These are phyloP conservation scores for Hipposideros armiger DNA, from an alignment of 2,113 vertebrate species.

Conservation along the genomic window DNA sequence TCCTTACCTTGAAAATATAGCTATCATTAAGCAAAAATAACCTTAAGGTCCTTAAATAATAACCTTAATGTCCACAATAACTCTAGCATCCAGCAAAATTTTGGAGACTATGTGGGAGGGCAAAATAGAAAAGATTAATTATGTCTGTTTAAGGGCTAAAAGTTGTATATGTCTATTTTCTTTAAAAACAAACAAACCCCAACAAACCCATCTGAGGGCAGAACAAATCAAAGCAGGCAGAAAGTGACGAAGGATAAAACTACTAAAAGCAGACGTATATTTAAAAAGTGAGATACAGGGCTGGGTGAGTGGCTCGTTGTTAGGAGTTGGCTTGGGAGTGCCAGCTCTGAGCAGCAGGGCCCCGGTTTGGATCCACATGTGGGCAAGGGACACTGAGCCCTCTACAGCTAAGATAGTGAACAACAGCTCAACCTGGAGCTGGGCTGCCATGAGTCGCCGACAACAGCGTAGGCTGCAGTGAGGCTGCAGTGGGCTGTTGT, in stretches of 20 bases:
- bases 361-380: too few relatives aligned
- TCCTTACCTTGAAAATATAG: not conserved
- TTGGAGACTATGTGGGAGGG: not conserved
- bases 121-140: constrained; percentile 12
- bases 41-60: not conserved
- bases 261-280: not conserved
- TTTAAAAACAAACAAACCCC: not conserved
- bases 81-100: not conserved
- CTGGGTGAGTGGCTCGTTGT: too few relatives aligned
- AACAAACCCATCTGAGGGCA: not conserved
- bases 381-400: too few relatives aligned
- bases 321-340: too few relatives aligned
- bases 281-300: not conserved
- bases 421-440: too few relatives aligned
- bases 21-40: not conserved
- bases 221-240: not conserved
- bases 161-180: not conserved
- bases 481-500: too few relatives aligned
- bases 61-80: not conserved
- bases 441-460: too few relatives aligned
- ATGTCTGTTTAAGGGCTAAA: not conserved
- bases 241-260: not conserved
- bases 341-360: too few relatives aligned
- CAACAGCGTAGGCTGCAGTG: too few relatives aligned
- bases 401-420: too few relatives aligned